Conservation (phyloP, 2,797 vertebrate genomes). For the Leuciscus waleckii region DNA sequence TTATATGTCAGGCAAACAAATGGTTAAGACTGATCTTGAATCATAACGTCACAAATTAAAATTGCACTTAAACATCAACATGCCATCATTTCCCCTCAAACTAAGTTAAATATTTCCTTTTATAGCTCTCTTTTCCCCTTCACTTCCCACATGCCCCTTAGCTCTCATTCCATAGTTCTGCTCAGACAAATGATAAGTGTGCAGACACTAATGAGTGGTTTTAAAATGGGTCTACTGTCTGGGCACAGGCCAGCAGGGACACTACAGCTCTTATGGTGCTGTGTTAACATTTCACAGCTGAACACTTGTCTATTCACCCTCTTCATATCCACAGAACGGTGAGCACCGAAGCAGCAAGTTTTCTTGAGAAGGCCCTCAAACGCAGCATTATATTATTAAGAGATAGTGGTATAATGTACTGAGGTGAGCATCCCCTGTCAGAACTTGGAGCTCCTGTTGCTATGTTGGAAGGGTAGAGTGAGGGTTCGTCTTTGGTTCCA, state of each 20-base stretch:
- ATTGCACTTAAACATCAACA: conserved; percentile 13
- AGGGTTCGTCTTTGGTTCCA: not conserved
- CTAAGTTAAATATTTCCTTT: not conserved
- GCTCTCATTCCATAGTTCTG: conserved; percentile 43
- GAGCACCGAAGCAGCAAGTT: conserved; percentile 25
- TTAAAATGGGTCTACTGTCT: conserved; percentile 51
- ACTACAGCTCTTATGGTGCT: conserved; percentile 41
- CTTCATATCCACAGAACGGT: conserved; percentile 13
- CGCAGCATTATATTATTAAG: not conserved
- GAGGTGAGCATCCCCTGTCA: not conserved
- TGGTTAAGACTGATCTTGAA: not conserved
- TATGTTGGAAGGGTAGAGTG: not conserved
- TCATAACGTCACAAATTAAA: conserved; percentile 11
- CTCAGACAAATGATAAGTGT: conserved; percentile 52
- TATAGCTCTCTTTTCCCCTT: conserved; percentile 32
- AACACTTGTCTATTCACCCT: conserved; percentile 48
- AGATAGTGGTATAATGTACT: conserved; percentile 1
- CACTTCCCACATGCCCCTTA: conserved; percentile 45
- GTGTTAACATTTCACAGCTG: conserved; percentile 51
- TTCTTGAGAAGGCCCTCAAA: conserved; percentile 29
- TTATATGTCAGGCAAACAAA: conserved; percentile 11
- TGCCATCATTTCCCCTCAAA: conserved; percentile 4
- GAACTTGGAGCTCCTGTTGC: conserved; percentile 1
- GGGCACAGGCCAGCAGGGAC: conserved; percentile 44
- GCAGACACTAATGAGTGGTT: conserved; percentile 56